phyloP scores from a whole-genome alignment of 1,140 invertebrate species.

The Globodera rostochiensis region DNA sequence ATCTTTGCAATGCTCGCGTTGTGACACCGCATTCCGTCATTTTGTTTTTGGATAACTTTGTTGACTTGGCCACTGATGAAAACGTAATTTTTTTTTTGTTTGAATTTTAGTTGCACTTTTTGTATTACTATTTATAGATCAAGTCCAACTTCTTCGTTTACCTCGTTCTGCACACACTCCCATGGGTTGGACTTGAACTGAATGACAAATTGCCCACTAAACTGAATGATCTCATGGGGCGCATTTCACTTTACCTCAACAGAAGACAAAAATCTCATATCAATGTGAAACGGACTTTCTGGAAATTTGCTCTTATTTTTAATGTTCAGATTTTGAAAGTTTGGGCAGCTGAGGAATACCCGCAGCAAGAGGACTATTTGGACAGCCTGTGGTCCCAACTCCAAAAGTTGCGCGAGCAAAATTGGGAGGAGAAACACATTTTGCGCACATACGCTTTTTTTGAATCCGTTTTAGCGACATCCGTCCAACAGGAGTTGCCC shows the following conservation, averaged over 20 bases:
- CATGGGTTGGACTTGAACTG: slow-evolving; percentile 79
- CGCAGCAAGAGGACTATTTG: slow-evolving; percentile 96
- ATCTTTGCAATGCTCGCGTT: slow-evolving; percentile 94
- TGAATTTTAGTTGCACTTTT: not conserved
- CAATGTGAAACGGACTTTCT: slow-evolving; percentile 32
- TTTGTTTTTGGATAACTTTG: slow-evolving; percentile 86
- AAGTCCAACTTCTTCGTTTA: slow-evolving; percentile 94
- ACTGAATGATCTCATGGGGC: slow-evolving; percentile 83
- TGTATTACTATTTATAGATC: slow-evolving; percentile 69
- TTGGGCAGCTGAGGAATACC: slow-evolving; percentile 86
- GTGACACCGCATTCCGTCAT: slow-evolving; percentile 87
- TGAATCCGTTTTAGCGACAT: slow-evolving; percentile 89
- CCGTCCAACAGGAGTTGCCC: slow-evolving; percentile 90
- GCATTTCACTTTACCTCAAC: slow-evolving; percentile 88
- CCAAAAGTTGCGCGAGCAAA: slow-evolving; percentile 84
- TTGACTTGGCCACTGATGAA: slow-evolving; percentile 90
- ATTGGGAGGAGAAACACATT: slow-evolving; percentile 96
- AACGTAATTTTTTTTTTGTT: slow-evolving; percentile 70
- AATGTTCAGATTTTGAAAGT: slow-evolving; percentile 73
- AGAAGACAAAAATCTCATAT: slow-evolving; percentile 53
- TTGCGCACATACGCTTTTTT: slow-evolving; percentile 90
- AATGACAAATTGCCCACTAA: slow-evolving; percentile 12
- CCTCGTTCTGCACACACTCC: slow-evolving; percentile 85
- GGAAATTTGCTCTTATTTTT: slow-evolving; percentile 1
- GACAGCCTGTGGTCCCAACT: slow-evolving; percentile 96